These are phyloP conservation scores for Motacilla tschutschensis DNA, from an alignment of 2,113 vertebrate species.

Conservation along the genomic window DNA sequence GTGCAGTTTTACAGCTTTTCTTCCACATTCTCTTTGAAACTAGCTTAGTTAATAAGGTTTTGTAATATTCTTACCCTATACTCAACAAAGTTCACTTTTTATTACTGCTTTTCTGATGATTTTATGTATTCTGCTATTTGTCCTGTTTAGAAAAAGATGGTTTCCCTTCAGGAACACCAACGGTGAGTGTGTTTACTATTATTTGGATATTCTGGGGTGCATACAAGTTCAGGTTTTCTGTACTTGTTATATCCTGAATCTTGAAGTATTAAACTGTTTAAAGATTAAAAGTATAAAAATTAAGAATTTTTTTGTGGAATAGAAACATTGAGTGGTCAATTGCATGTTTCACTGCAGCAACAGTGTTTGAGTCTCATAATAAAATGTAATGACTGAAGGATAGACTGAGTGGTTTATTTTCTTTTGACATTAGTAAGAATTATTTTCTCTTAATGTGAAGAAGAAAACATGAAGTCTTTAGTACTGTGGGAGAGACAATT, in stretches of 20 bases:
- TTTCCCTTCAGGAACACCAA: slow-evolving; percentile 86
- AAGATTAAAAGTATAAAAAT: not conserved
- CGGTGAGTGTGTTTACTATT: slow-evolving; percentile 76
- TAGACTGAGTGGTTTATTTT: not conserved
- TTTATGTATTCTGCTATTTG: slow-evolving; percentile 21
- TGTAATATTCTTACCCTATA: not conserved
- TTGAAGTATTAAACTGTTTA: not conserved
- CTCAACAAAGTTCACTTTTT: not conserved
- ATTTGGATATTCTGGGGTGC: not conserved
- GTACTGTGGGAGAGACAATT: not conserved
- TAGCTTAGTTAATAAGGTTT: not conserved
- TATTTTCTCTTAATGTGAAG: not conserved
- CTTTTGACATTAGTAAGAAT: not conserved
- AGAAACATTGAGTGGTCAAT: not conserved
- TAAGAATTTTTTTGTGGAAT: not conserved
- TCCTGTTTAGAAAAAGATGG: slow-evolving; percentile 87
- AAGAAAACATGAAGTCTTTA: not conserved
- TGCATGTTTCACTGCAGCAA: not conserved
- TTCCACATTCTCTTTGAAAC: not conserved
- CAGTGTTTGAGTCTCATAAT: not conserved
- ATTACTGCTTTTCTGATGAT: not conserved
- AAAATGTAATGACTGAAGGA: not conserved
- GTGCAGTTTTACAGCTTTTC: not conserved
- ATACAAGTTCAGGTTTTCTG: not conserved
- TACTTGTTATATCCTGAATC: not conserved